phyloP scores from a whole-genome alignment of 2,888 invertebrate genomes.

The Drosophila dives region DNA sequence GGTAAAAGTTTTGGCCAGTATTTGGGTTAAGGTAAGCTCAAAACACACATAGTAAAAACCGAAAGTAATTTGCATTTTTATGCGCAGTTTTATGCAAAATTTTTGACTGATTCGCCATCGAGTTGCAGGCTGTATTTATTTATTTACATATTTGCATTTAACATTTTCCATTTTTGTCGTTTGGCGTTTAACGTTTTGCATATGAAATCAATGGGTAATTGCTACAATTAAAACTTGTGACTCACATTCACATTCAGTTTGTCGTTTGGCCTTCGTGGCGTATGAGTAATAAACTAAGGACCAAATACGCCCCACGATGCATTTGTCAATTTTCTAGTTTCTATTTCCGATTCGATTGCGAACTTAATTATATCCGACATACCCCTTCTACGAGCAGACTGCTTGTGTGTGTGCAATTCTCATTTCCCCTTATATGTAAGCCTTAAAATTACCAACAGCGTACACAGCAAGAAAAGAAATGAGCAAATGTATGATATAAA shows the following conservation, averaged over 20 bases:
- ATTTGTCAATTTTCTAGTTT: slow-evolving; percentile 56
- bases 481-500: background rate
- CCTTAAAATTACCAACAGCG: slow-evolving; percentile 38
- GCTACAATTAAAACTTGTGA: slow-evolving; percentile 55
- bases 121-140: slow-evolving; percentile 26
- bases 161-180: background rate
- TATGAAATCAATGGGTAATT: slow-evolving; percentile 45
- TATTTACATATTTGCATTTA: slow-evolving; percentile 17
- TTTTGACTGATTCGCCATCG: slow-evolving; percentile 18
- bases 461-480: background rate
- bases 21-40: slow-evolving; percentile 47
- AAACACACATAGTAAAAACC: background rate
- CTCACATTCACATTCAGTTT: slow-evolving; percentile 29
- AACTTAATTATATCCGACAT: slow-evolving; percentile 66
- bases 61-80: slow-evolving; percentile 40
- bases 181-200: slow-evolving; percentile 48
- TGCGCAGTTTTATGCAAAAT: slow-evolving; percentile 47
- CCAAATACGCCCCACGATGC: slow-evolving; percentile 12
- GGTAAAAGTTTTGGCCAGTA: slow-evolving; percentile 58
- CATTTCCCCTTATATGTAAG: slow-evolving; percentile 60
- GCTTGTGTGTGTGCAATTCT: slow-evolving; percentile 33
- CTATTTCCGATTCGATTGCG: slow-evolving; percentile 73
- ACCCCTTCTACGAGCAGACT: slow-evolving; percentile 1
- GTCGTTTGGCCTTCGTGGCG: slow-evolving; percentile 16
- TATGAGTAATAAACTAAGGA: slow-evolving; percentile 45